phyloP scores from a whole-genome alignment of 2,797 vertebrate genomes.

The Sebastiscus albofasciatus region DNA sequence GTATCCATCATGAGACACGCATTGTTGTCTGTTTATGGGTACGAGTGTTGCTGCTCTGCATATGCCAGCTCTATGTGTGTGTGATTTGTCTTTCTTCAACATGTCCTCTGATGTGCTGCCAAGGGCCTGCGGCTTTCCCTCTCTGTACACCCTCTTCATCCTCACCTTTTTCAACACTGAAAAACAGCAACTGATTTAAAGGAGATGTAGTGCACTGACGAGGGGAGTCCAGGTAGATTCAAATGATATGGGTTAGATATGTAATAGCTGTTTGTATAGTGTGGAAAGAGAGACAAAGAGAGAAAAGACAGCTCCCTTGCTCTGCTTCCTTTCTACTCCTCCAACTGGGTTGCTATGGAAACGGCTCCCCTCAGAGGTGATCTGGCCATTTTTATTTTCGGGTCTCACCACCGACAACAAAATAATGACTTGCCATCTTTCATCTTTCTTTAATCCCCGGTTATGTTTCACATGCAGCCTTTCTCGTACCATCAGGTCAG shows the following conservation, averaged over 20 bases:
- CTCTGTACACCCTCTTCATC: constrained; percentile 34
- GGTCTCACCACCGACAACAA: constrained; percentile 15
- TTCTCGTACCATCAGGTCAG: not conserved
- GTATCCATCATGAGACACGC: constrained; percentile 4
- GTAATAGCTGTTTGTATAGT: not conserved
- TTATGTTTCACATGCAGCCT: not conserved
- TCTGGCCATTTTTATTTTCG: constrained; percentile 44
- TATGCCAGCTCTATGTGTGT: constrained; percentile 8
- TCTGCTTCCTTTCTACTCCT: constrained; percentile 25
- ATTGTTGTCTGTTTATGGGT: constrained; percentile 16
- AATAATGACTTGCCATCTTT: not conserved
- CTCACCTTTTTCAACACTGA: constrained; percentile 39
- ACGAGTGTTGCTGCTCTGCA: constrained; percentile 23
- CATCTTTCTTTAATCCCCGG: not conserved
- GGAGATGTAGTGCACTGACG: accelerated
- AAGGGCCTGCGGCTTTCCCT: constrained; percentile 42
- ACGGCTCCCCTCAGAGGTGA: constrained; percentile 45
- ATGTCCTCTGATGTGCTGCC: constrained; percentile 59
- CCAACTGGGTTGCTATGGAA: constrained; percentile 65
- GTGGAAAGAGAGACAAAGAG: not conserved
- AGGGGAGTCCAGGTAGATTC: not conserved
- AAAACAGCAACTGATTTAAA: not conserved
- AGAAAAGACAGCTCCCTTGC: constrained; percentile 13
- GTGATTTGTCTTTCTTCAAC: constrained; percentile 39
- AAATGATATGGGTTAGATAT: too few species aligned